Conservation (phyloP, 2,113 vertebrate genomes). For the Chloebia gouldiae region DNA sequence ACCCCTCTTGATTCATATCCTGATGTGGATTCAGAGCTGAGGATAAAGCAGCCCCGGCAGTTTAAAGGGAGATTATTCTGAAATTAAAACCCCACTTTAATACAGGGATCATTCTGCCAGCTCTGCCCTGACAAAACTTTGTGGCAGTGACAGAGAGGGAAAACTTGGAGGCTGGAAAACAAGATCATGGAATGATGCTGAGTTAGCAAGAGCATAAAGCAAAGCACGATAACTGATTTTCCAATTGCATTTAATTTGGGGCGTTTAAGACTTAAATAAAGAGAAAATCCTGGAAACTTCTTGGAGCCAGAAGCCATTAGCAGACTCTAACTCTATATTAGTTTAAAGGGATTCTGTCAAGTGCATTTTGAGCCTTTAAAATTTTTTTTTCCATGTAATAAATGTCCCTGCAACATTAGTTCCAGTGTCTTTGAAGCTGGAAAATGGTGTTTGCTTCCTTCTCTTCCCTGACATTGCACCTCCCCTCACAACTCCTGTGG, state of each 20-base stretch:
- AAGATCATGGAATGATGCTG: slow-evolving; percentile 21
- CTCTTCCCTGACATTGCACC: background rate
- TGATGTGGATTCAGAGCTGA: background rate
- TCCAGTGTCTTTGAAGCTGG: slow-evolving; percentile 4
- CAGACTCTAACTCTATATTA: background rate
- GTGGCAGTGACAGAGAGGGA: background rate
- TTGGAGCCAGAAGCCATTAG: slow-evolving; percentile 46
- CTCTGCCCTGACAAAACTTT: background rate
- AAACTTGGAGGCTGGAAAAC: slow-evolving; percentile 6
- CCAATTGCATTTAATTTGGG: slow-evolving; percentile 49
- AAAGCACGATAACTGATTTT: slow-evolving; percentile 54
- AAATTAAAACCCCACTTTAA: background rate
- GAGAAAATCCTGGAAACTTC: slow-evolving; percentile 29
- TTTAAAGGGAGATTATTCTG: background rate
- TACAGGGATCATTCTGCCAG: background rate
- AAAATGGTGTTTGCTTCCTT: background rate
- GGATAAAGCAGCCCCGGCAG: background rate
- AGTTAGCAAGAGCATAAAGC: slow-evolving; percentile 37
- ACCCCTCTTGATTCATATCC: background rate
- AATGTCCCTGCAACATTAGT: slow-evolving; percentile 19
- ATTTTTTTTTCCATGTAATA: slow-evolving; percentile 1
- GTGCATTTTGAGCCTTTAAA: background rate
- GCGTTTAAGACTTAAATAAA: slow-evolving; percentile 53
- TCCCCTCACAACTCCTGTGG: background rate
- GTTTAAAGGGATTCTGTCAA: slow-evolving; percentile 58